Conservation (phyloP, 30 jellyfish, hydroid and myxozoan genomes). For the Haliclystus octoradiatus region DNA sequence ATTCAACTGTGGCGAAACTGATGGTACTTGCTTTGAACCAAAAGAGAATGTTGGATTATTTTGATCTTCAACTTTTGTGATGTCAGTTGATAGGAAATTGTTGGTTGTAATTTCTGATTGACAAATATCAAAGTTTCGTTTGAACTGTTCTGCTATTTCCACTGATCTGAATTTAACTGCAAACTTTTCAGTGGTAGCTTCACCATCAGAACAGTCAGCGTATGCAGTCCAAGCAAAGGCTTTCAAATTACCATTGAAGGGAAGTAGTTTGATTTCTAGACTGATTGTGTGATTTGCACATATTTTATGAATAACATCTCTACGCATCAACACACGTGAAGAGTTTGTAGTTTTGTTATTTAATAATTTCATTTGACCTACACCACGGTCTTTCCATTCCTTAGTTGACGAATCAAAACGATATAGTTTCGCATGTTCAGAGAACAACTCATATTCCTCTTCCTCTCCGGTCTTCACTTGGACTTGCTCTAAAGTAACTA, state of each 20-base stretch:
- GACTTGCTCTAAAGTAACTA: constrained; percentile 44
- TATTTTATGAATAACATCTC: constrained; percentile 20
- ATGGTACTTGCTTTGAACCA: too few species aligned
- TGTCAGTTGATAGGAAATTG: too few species aligned
- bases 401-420: constrained; percentile 28
- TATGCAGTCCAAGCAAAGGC: constrained; percentile 31
- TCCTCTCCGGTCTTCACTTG: constrained; percentile 32
- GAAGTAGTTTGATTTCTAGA: constrained; percentile 28
- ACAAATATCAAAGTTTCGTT: too few species aligned
- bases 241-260: constrained; percentile 8
- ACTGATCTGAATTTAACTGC: not conserved
- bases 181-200: not conserved
- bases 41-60: too few species aligned
- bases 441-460: constrained; percentile 27
- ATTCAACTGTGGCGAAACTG: too few species aligned
- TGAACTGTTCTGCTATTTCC: not conserved
- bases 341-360: constrained; percentile 15
- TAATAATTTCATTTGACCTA: constrained; percentile 26
- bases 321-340: constrained; percentile 23
- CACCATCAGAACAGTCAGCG: constrained; percentile 8
- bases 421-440: constrained; percentile 26
- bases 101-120: not conserved
- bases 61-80: too few species aligned
- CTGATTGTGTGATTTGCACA: constrained; percentile 41
- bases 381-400: too few species aligned